Evolutionary conservation across 1,140 invertebrate genomes (phyloP).

Genomic region (Caerostris extrusa): DNA sequence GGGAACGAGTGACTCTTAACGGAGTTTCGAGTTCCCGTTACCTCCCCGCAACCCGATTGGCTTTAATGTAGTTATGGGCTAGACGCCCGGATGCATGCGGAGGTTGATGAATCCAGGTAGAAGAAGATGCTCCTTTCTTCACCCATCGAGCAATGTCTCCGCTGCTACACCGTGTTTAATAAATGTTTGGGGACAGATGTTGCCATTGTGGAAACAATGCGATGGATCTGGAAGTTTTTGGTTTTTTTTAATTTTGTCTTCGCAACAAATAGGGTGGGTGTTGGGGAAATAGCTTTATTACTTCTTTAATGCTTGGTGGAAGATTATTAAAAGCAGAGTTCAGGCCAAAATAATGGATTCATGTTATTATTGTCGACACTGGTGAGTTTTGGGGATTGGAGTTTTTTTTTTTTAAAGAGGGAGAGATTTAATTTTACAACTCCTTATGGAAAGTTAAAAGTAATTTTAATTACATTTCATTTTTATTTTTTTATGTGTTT

Average conservation of each 20-base stretch:
- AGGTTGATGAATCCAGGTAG: slow-evolving; percentile 27
- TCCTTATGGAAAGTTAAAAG: neutral
- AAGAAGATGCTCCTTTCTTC: slow-evolving; percentile 31
- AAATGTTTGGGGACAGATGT: slow-evolving; percentile 44
- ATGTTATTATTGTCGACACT: neutral
- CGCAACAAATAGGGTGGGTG: neutral
- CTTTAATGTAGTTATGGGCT: slow-evolving; percentile 47
- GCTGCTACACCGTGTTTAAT: slow-evolving; percentile 21
- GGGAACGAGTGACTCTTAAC: slow-evolving; percentile 30
- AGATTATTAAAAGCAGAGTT: neutral
- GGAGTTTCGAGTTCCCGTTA: slow-evolving; percentile 29
- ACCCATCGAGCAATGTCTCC: neutral
- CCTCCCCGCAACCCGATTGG: neutral
- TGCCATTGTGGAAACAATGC: neutral
- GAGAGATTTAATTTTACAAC: neutral
- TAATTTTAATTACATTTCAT: no score
- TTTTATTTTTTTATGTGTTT: no score
- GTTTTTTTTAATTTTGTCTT: neutral
- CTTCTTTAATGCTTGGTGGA: neutral
- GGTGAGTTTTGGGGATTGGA: neutral
- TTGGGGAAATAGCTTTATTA: slow-evolving; percentile 25
- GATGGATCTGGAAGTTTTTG: neutral
- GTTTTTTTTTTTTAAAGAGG: neutral
- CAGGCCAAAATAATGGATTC: neutral
- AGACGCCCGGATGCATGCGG: neutral